Conservation (phyloP, 2,888 invertebrate species). For the Cylindroiulus punctatus region DNA sequence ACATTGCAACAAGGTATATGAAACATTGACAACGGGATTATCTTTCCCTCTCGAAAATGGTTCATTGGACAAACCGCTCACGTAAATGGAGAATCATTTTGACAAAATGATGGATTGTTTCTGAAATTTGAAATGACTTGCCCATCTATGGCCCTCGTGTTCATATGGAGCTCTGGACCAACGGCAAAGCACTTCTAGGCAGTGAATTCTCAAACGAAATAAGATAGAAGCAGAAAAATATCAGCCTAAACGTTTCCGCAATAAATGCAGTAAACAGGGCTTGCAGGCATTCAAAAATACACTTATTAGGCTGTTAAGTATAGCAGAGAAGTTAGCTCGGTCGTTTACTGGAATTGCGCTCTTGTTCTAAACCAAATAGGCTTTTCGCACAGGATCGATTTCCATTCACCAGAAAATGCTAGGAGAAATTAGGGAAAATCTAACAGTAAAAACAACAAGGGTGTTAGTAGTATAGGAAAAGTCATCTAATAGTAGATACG, state of each 20-base stretch:
- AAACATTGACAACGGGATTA: neutral
- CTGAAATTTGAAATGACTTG: neutral
- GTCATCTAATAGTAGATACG: too few species aligned
- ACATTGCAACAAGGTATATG: neutral
- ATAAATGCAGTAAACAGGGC: slow-evolving; percentile 24
- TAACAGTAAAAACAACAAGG: slow-evolving; percentile 22
- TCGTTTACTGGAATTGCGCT: slow-evolving; percentile 24
- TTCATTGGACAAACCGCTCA: neutral
- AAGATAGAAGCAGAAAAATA: slow-evolving; percentile 14
- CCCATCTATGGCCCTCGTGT: neutral
- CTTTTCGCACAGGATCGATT: slow-evolving; percentile 27
- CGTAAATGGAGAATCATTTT: neutral
- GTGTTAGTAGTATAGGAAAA: neutral
- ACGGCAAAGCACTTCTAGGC: too few species aligned
- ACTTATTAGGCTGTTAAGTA: slow-evolving; percentile 40
- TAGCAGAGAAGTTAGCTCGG: slow-evolving; percentile 6
- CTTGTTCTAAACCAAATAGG: slow-evolving; percentile 29
- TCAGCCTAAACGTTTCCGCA: slow-evolving; percentile 35
- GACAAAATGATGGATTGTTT: slow-evolving; percentile 23
- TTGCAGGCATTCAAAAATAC: slow-evolving; percentile 41
- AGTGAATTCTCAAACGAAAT: slow-evolving; percentile 29
- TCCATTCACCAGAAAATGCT: slow-evolving; percentile 36
- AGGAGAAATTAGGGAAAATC: slow-evolving; percentile 8
- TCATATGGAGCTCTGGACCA: too few species aligned
- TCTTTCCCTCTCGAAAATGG: neutral